Evolutionary conservation across 2,797 vertebrate genomes (phyloP).

Genomic region (Echiichthys vipera): DNA sequence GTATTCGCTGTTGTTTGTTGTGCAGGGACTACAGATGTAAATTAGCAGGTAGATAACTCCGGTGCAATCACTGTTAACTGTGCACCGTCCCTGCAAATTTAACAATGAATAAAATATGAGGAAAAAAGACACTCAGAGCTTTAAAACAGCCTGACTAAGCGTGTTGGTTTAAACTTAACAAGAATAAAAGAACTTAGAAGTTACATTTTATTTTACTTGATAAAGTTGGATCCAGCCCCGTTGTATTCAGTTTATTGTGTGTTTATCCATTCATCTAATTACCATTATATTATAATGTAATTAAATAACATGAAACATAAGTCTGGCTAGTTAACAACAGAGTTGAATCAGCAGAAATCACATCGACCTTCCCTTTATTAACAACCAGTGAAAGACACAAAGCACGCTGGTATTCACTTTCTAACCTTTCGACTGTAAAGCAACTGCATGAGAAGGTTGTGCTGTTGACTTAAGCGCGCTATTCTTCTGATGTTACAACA

Average conservation of each 20-base stretch:
- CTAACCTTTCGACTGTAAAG: neutral
- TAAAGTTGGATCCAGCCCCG: neutral
- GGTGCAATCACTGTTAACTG: too few species aligned
- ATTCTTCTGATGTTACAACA: slow-evolving; percentile 25
- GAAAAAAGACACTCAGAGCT: too few species aligned
- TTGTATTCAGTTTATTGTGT: neutral
- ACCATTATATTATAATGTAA: neutral
- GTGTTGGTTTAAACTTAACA: neutral
- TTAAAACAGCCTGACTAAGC: too few species aligned
- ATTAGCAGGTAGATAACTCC: too few species aligned
- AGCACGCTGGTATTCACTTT: neutral
- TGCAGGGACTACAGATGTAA: too few species aligned
- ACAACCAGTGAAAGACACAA: neutral
- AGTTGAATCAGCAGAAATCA: neutral
- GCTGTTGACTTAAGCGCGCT: slow-evolving; percentile 25
- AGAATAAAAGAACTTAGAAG: neutral
- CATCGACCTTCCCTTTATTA: neutral
- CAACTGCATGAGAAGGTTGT: neutral
- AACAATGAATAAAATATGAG: too few species aligned
- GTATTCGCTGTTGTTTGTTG: too few species aligned
- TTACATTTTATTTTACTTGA: neutral
- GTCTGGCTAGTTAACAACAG: neutral
- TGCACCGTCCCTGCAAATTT: too few species aligned
- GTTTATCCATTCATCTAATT: neutral
- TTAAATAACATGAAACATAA: neutral